Evolutionary conservation across 1,140 invertebrate genomes (phyloP), one percentile per base, ranked within the genome.

Genomic region (Hylaeus anthracinus): DNA sequence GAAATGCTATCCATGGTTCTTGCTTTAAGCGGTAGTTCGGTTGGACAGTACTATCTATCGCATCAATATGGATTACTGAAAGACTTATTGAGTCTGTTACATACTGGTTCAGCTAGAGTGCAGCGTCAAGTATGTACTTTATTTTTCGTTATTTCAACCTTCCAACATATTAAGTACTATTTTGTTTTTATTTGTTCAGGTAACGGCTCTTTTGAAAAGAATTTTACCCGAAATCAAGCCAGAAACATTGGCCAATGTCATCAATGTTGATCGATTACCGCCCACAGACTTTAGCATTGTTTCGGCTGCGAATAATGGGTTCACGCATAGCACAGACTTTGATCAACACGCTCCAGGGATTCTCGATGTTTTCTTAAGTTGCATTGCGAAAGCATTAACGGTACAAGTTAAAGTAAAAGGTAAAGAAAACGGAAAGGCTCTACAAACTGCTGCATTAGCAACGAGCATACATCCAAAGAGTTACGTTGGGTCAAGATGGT

Each of bases 1-100:
- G 98, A 99, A 94, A 98, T 99, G 97, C 93, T 99, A 8, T 99
- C 98, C 1, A 97, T 99, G 96, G 98, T 97, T 26, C 91, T 99
- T 80, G 98, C 98, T 0, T 92, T 99, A n/a, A 98, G 97, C 84
- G 98, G 98, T 4, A 99, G 98, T 82, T 95, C 96, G 1, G 98
- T 99, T 0, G 98, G 98, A 0, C 94, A 98, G 51, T 95, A 96
- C 10, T 98, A 99, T 92, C 93, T 99, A 5, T 97, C 98, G 0
- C 97, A 98, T 89, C 98, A 99, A 88, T 95, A 96, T 48, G 97
- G 96, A 51, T 91, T 99, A 9, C 93, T 99, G 0, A 95, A 95
- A 53, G 98, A 99, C 93, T 92, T 99, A 39, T 93, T 99, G 3
- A 97, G 96, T 79, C 93, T 99, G 6, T 93, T 99, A 12, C 98